Base-by-base conservation (phyloP, 2,888 invertebrate genomes). In the Drosophila niveifrons region DNA sequence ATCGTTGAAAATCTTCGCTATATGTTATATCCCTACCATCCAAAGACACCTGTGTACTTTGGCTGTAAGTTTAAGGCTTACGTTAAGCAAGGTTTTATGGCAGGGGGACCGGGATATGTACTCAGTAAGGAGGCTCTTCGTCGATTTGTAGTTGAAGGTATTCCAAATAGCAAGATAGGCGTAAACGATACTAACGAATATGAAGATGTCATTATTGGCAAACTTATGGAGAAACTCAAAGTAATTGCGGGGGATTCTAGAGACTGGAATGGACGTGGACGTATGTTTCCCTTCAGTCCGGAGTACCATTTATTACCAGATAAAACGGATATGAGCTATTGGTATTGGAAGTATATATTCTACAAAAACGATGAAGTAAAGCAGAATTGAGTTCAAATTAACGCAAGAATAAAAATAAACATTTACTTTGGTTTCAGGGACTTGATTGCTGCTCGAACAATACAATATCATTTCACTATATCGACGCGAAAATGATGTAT, bases 331-430 rank as follows among this genome's bases (percentile, higher is more conserved):
- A 95, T 95, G 82, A 94, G 93, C 36, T 97, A 96, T 90, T 99
- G 99, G 99, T 98, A 98, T 91, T 98, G 97, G 97, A 94, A 95
- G 80, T 98, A 98, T 91, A 96, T 97, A 69, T 99, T 95, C 93
- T 98, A 98, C 90, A 96, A 97, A 18, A 95, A 96, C 28, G 96
- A 96, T 91, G 96, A 97, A 28, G 13, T 23, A 23, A 23, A 23
- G 6, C 23, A 23, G 23, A 23, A 4, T 23, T 23, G 23, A 23
- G 6, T 23, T 23, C 23, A 6, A 23, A 23, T 23, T 23, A 15
- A 39, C 13, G 1, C 8, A 0, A 4, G 1, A n/a, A 36, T 4
- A 34, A 39, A 9, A 0, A 23, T 23, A 23, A 23, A 1, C 1
- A 23, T 23, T 23, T 23, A 23, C 4, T 23, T 23, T 23, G 50